phyloP scores from a whole-genome alignment of 2,797 vertebrate species.

The Arremon brunneinucha region DNA sequence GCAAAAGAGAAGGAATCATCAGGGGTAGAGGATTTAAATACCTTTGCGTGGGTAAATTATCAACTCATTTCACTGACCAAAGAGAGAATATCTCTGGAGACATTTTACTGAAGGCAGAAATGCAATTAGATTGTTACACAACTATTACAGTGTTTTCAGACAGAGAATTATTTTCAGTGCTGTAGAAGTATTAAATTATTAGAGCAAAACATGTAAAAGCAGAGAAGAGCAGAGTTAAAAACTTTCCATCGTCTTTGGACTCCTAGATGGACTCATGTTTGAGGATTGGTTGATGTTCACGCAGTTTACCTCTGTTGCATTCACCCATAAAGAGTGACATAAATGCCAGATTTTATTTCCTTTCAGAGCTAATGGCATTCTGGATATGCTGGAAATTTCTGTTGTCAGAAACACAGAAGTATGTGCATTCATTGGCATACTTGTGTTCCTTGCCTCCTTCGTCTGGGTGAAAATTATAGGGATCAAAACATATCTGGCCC shows the following conservation, averaged over 20 bases:
- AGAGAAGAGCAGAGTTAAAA: not conserved
- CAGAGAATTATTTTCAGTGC: slow-evolving; percentile 5
- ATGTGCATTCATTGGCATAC: accelerated
- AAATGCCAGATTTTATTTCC: not conserved
- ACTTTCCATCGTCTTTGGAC: not conserved
- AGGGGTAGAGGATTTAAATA: slow-evolving; percentile 46
- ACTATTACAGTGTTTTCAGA: slow-evolving; percentile 37
- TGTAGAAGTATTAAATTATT: slow-evolving; percentile 1
- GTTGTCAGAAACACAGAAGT: not conserved
- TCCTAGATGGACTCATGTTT: not conserved
- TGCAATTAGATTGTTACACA: slow-evolving; percentile 37
- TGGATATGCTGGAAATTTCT: not conserved
- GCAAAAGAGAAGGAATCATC: slow-evolving; percentile 20
- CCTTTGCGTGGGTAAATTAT: slow-evolving; percentile 37
- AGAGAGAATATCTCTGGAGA: slow-evolving; percentile 36
- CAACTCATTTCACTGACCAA: slow-evolving; percentile 36
- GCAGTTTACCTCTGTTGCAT: not conserved
- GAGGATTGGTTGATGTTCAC: not conserved
- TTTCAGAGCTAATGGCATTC: not conserved
- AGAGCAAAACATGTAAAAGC: not conserved
- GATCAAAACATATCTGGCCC: not conserved
- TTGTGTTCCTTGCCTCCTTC: not conserved
- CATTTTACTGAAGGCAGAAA: slow-evolving; percentile 40
- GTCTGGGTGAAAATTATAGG: not conserved
- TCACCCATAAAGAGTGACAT: not conserved